Base-by-base conservation (phyloP, 2,888 invertebrate genomes). In the Leptopilina myrica region DNA sequence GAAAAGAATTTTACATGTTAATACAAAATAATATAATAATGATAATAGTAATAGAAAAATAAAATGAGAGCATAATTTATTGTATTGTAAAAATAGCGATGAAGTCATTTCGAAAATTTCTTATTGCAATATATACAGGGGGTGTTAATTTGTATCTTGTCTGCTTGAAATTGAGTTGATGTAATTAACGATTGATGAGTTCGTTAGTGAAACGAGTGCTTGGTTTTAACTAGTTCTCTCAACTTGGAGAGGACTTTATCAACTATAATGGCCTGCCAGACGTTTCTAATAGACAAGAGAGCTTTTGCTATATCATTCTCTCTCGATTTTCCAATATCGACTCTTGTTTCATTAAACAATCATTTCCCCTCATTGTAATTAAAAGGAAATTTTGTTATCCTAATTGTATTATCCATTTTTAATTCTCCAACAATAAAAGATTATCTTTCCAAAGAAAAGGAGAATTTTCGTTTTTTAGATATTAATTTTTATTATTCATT, bases 201-300 rank as follows among this genome's bases (percentile, higher is more conserved):
- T 67, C 67, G 67, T 67, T 67, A 67, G 46, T 67, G 67, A 67
- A 49, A 67, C 67, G 20, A 67, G 67, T 43, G 67, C 46, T 67
- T 46, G 11, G 67, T 67, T 67, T 67, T 67, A 67, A 49, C 67
- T 49, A 67, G 67, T 67, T 66, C 66, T 66, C 66, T 66, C 66
- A 3, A 49, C 49, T 49, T 43, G 15, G 43, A 33, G 40, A 49
- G 20, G 67, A 67, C 67, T 67, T 49, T 67, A 67, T 67, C 67
- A 67, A 49, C 67, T 67, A 46, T 67, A 67, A 67, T 67, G 67
- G 46, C 67, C 67, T 67, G 46, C 12, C 67, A 67, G 46, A 67
- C 62, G 62, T 62, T 62, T 62, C 62, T 62, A 62, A 62, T 62
- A 62, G 62, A 62, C 1, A 49, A 67, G 67, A 67, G 66, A 43